Evolutionary conservation across 2,113 vertebrate genomes (phyloP), one percentile per base, ranked within the genome.

Genomic region (Perccottus glenii): DNA sequence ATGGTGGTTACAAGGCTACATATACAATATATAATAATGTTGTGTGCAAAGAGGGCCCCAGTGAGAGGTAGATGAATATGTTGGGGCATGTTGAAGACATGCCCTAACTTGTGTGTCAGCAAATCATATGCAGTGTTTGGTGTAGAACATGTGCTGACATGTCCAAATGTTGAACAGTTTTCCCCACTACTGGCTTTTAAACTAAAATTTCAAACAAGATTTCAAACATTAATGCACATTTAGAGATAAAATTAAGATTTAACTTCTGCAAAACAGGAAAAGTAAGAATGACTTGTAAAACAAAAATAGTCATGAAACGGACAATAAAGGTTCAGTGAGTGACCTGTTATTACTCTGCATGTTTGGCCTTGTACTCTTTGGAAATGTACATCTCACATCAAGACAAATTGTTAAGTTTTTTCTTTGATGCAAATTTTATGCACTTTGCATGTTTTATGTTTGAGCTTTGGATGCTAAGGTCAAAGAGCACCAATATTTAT

Each of bases 101-200:
- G 81, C 56, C 63, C 47, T 3, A 36, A 76, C 81, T 78, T 84
- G 75, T 65, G 45, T 32, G 56, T 58, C 15, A 40, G 56, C 38
- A 40, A 11, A 58, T 5, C 55, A 58, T 42, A 58, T 58, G 56
- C 56, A 58, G 36, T 19, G 56, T 27, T 58, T n/a, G 14, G 38
- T 40, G 35, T 40, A n/a, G 9, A 62, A 45, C 69, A 65, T 52
- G 72, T 68, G 1, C 35, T 1, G 33, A 60, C 75, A 66, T 69
- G 60, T 68, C 46, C 12, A 61, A 32, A 64, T n/a, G 53, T 38
- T 12, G 14, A 15, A n/a, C 15, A 42, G 42, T 8, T 5, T 40
- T 9, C 8, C 36, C 35, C 15, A 42, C 12, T 40, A n/a, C 38
- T 42, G 36, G 38, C 14, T 42, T 38, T 42, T 58, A 3, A 8